A percentile compares a stretch with the other conserved stretches of the same genome.
Conservation (phyloP, 1,140 invertebrate genomes). For the Saxidomus purpurata region DNA sequence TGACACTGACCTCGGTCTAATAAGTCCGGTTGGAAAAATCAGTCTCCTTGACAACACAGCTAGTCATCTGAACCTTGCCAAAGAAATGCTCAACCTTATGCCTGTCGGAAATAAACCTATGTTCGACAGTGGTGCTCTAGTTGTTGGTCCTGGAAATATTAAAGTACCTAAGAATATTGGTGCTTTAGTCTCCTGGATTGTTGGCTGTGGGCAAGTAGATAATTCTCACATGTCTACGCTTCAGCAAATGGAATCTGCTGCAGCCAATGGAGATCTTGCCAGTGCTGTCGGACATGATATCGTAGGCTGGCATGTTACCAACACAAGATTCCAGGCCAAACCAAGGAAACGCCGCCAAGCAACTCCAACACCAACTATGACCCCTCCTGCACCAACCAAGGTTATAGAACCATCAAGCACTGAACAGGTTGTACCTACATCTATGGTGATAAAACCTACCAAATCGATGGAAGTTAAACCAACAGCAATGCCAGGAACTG, state of each 20-base stretch:
- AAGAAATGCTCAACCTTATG: slow-evolving; percentile 87
- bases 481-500: slow-evolving; percentile 65
- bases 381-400: slow-evolving; percentile 76
- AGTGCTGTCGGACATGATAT: slow-evolving; percentile 89
- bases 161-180: slow-evolving; percentile 87
- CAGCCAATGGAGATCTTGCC: slow-evolving; percentile 89
- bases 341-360: slow-evolving; percentile 70
- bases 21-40: slow-evolving; percentile 75
- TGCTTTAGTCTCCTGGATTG: slow-evolving; percentile 89
- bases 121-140: slow-evolving; percentile 87
- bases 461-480: slow-evolving; percentile 69
- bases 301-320: slow-evolving; percentile 89
- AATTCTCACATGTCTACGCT: slow-evolving; percentile 88
- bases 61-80: slow-evolving; percentile 77
- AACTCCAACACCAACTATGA: slow-evolving; percentile 68
- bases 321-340: slow-evolving; percentile 85
- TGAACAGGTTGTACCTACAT: slow-evolving; percentile 58
- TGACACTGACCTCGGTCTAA: slow-evolving; percentile 81
- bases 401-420: slow-evolving; percentile 68
- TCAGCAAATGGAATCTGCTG: slow-evolving; percentile 89
- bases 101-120: slow-evolving; percentile 81
- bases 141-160: slow-evolving; percentile 89
- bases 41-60: slow-evolving; percentile 78
- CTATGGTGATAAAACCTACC: slow-evolving; percentile 70
- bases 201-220: slow-evolving; percentile 91